These are phyloP conservation scores for Pseudomyrmex sp. DNA, from an alignment of 1,140 invertebrate species.

Conservation along the genomic window DNA sequence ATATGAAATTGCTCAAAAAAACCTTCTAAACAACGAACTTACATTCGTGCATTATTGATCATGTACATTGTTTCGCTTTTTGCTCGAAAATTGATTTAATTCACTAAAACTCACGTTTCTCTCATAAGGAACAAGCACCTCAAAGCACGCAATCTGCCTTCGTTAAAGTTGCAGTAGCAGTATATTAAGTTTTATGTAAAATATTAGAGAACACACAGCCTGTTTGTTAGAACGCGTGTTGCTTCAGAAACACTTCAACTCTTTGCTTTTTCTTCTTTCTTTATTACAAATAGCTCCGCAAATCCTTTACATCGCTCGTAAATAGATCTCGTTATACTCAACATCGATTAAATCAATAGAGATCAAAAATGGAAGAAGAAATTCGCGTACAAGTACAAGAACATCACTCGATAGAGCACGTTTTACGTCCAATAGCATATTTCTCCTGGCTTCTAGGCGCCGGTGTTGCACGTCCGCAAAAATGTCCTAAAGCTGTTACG, in stretches of 20 bases:
- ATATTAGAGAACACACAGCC: neutral
- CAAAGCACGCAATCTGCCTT: conserved; percentile 29
- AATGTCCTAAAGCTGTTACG: conserved; percentile 63
- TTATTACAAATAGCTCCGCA: neutral
- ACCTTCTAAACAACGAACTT: too few relatives aligned
- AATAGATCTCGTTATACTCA: neutral
- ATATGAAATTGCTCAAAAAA: neutral
- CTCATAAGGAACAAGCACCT: neutral
- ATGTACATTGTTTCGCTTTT: neutral
- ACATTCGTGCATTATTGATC: conserved; percentile 36
- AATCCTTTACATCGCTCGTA: neutral
- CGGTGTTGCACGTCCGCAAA: conserved; percentile 63
- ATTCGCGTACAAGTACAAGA: conserved; percentile 63
- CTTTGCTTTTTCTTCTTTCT: neutral
- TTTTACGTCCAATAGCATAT: conserved; percentile 66
- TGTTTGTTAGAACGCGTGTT: neutral
- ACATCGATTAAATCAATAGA: neutral
- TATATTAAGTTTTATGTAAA: conserved; percentile 13
- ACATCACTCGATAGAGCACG: conserved; percentile 61
- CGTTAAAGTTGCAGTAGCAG: conserved; percentile 19
- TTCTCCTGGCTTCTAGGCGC: conserved; percentile 73
- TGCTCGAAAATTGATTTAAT: conserved; percentile 35
- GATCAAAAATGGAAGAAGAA: conserved; percentile 64
- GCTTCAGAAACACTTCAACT: neutral
- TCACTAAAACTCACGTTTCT: conserved; percentile 26